Conservation (phyloP, 2,888 invertebrate genomes). For the Pristionchus maxplancki region DNA sequence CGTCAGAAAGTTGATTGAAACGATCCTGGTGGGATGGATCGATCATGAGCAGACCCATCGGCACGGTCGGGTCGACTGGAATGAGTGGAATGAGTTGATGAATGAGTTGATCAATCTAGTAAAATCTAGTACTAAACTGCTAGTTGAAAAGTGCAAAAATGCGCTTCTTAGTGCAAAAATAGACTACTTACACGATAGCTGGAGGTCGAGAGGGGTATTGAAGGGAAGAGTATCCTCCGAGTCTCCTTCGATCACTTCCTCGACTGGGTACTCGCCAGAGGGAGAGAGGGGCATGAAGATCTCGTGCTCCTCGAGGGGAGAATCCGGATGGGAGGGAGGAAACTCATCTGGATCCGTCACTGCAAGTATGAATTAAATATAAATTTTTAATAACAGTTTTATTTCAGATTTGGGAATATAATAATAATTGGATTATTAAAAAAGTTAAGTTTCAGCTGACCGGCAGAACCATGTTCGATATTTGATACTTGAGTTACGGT, state of each 20-base stretch:
- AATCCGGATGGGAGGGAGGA: not conserved
- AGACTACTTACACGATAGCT: not conserved
- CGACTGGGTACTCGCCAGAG: not conserved
- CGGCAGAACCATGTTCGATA: too few species aligned
- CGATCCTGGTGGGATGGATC: conserved; percentile 12
- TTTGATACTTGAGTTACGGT: too few species aligned
- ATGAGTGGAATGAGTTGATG: not conserved
- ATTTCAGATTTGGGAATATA: too few species aligned
- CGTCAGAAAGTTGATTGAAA: not conserved
- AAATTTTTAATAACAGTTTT: too few species aligned
- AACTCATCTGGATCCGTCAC: not conserved
- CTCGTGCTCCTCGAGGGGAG: not conserved
- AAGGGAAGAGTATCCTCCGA: not conserved
- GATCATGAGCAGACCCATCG: conserved; percentile 34
- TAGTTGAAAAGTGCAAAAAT: not conserved
- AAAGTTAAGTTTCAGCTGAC: too few species aligned
- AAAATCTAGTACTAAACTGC: too few species aligned
- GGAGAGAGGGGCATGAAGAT: not conserved
- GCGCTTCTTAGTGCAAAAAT: not conserved
- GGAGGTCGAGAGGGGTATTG: not conserved
- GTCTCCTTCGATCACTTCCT: not conserved
- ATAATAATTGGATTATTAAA: too few species aligned
- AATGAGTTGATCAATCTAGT: too few species aligned
- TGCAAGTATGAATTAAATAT: not conserved
- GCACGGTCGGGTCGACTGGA: conserved; percentile 8